Percentiles rank a stretch among this genome's conserved stretches.
Evolutionary conservation across 1,140 invertebrate genomes (phyloP).

Genomic region (Tetramorium alpestre): DNA sequence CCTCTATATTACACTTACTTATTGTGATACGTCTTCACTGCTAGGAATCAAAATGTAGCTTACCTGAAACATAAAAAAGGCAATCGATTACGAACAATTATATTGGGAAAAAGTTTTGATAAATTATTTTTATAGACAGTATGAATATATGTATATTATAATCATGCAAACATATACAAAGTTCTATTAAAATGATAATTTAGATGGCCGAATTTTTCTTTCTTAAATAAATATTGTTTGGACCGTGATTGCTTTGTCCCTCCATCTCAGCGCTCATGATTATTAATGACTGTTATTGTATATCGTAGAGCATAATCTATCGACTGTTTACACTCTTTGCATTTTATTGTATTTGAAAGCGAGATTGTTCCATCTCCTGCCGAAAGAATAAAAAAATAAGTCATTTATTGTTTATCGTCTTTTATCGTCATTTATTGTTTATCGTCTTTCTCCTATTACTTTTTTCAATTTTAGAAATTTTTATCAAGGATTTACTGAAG

Average conservation of each 20-base stretch:
- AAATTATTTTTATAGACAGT: background rate
- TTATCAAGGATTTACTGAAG: background rate
- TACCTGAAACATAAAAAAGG: slow-evolving; percentile 62
- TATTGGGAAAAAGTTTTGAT: background rate
- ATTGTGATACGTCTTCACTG: background rate
- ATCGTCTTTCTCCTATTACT: background rate
- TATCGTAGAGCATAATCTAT: slow-evolving; percentile 3
- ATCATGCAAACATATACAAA: background rate
- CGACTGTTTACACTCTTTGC: background rate
- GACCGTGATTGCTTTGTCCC: background rate
- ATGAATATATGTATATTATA: slow-evolving; percentile 27
- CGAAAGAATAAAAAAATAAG: background rate
- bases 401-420: background rate
- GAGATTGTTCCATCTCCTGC: background rate
- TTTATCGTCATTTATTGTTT: background rate
- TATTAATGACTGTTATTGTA: slow-evolving; percentile 7
- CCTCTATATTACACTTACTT: slow-evolving; percentile 1
- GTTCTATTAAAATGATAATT: slow-evolving; percentile 24
- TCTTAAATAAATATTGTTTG: slow-evolving; percentile 13
- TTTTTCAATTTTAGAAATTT: background rate
- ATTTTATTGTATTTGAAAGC: background rate
- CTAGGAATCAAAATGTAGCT: background rate
- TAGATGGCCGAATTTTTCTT: background rate
- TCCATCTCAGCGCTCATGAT: background rate
- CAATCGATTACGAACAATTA: background rate